A percentile compares a stretch with the other conserved stretches of the same genome.
These are phyloP conservation scores for Palythoa grandis DNA, from an alignment of 92 coral and sea anemone species.

Conservation along the genomic window DNA sequence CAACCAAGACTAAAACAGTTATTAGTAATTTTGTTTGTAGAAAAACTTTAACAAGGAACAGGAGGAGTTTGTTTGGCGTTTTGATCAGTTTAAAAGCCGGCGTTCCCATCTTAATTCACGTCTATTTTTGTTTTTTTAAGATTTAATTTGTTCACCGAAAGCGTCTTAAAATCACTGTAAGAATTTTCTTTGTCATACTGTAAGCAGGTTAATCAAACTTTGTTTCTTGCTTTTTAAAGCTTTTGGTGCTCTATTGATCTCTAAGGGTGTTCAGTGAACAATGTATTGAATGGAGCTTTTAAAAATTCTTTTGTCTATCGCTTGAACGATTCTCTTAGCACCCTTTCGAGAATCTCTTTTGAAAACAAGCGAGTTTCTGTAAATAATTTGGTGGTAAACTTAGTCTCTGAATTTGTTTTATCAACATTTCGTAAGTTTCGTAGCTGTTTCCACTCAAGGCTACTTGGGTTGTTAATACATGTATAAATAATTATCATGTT, in stretches of 20 bases:
- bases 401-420: constrained; percentile 6
- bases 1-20: background rate
- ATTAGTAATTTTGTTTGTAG: background rate
- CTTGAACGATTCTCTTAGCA: constrained; percentile 1
- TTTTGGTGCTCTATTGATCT: constrained; percentile 43
- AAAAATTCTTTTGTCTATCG: constrained; percentile 26
- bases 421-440: constrained; percentile 8
- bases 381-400: constrained; percentile 18
- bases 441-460: background rate
- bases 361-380: constrained; percentile 20
- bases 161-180: background rate
- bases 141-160: background rate
- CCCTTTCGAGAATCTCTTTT: constrained; percentile 15
- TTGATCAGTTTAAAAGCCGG: background rate
- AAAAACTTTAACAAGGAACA: background rate
- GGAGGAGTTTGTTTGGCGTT: background rate
- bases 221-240: constrained; percentile 28
- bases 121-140: background rate
- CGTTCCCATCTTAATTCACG: background rate
- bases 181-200: constrained; percentile 1
- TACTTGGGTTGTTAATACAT: background rate
- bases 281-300: constrained; percentile 20
- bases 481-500: background rate
- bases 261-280: constrained; percentile 11
- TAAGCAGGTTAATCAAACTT: background rate